Base-by-base conservation (phyloP, 37 sponge, comb jelly and placozoan genomes). In the Bolinopsis microptera region DNA sequence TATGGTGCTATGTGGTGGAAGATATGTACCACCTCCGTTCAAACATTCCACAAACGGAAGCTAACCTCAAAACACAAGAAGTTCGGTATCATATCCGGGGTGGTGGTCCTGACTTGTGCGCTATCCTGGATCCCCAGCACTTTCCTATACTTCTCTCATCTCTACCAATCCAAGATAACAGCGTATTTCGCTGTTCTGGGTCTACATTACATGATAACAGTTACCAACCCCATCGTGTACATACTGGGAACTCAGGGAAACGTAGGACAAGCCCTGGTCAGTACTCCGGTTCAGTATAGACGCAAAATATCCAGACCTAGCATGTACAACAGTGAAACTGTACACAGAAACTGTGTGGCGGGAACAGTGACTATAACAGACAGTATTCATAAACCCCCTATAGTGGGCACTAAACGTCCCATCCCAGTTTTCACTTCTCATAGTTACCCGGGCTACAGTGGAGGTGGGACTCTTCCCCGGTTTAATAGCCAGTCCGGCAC, bases 231-330 rank as follows among this genome's bases (percentile, higher is more conserved):
- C 37, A 80, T 80, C 35, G 37, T 80, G 8, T 80, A 80, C 38
- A 80, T 80, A 9, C 82, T 80, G 82, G 82, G 82, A 5, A 80
- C 82, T 3, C 82, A 80, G 37, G 37, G 82, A 8, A 80, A 80
- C 82, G 82, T 80, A 8, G 37, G 34, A 24, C 82, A 80, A 5
- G 82, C 82, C 37, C 82, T 80, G 32, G 34, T 80, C 82, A 80
- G 37, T 8, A 80, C 82, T 31, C 82, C 82, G 36, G 37, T 80
- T 34, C 37, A 80, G 82, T 80, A 80, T 33, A 2, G 82, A 3
- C 35, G 82, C 36, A 80, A 30, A 36, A 80, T 80, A 1, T 80
- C 82, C 38, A 2, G 34, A 3, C 35, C 37, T 33, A 36, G 38
- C 35, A 80, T 72, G 75, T 72, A 80, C 82, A 80, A 28, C 38